Conservation (phyloP, 1,140 invertebrate species). For the Scaptomyza hsui region DNA sequence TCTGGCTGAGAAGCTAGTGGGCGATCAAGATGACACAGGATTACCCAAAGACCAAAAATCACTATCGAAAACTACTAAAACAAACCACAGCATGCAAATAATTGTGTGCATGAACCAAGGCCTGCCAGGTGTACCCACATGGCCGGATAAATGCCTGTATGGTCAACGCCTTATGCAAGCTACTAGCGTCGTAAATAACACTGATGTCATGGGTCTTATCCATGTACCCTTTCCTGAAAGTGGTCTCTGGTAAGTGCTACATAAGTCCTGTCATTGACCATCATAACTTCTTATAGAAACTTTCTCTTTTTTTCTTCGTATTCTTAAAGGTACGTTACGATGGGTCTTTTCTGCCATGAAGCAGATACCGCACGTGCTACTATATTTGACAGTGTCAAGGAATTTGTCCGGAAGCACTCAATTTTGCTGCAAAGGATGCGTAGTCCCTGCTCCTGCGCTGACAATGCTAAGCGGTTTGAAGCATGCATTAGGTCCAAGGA, state of each 20-base stretch:
- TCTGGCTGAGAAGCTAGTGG: constrained; percentile 69
- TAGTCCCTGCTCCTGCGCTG: constrained; percentile 72
- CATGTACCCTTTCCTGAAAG: constrained; percentile 92
- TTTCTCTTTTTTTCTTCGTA: no score
- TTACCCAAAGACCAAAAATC: background rate
- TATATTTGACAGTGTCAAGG: constrained; percentile 77
- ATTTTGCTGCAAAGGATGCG: constrained; percentile 65
- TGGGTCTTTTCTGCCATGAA: constrained; percentile 87
- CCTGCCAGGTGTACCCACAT: constrained; percentile 85
- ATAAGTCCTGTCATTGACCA: no score
- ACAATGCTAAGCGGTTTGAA: constrained; percentile 49
- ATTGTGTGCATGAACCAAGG: constrained; percentile 87
- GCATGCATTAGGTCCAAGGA: constrained; percentile 60
- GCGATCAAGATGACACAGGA: constrained; percentile 35
- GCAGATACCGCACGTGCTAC: constrained; percentile 74
- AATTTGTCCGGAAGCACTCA: constrained; percentile 66
- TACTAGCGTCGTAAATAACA: constrained; percentile 86
- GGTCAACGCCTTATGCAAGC: constrained; percentile 85
- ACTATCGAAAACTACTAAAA: constrained; percentile 10
- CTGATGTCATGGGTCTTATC: constrained; percentile 86
- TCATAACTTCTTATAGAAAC: no score
- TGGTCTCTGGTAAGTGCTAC: constrained; percentile 89
- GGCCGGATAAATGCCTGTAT: constrained; percentile 86
- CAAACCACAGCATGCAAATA: constrained; percentile 84
- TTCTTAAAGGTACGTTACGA: constrained; percentile 86